Evolutionary conservation across 2,797 vertebrate genomes (phyloP).

Genomic region (Nyctalus aviator): DNA sequence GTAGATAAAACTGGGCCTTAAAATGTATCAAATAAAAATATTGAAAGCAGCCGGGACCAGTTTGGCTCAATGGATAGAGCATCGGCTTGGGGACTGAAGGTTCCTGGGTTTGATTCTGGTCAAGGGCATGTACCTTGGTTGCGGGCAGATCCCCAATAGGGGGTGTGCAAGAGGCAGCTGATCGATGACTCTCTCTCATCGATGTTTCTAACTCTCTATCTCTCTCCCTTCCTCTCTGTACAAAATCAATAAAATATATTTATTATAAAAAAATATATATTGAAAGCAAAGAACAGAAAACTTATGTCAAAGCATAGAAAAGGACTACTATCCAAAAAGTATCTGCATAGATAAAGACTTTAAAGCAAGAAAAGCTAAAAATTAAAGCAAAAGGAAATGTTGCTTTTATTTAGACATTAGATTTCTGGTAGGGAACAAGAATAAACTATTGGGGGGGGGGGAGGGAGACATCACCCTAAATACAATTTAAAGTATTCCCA

Average conservation of each 20-base stretch:
- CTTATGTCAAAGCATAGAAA: neutral
- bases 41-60: too few relatives aligned
- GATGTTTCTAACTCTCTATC: too few relatives aligned
- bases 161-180: too few relatives aligned
- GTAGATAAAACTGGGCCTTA: neutral
- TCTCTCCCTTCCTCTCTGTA: too few relatives aligned
- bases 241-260: too few relatives aligned
- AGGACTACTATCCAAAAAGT: neutral
- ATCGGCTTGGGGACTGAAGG: too few relatives aligned
- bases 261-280: too few relatives aligned
- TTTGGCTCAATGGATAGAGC: too few relatives aligned
- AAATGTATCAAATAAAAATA: neutral
- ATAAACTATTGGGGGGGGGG: neutral
- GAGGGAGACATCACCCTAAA: neutral
- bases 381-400: slow-evolving; percentile 46
- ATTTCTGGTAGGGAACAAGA: neutral
- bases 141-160: too few relatives aligned
- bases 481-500: slow-evolving; percentile 16
- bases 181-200: too few relatives aligned
- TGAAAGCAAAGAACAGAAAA: neutral
- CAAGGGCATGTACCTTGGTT: too few relatives aligned
- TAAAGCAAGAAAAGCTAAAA: slow-evolving; percentile 13
- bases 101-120: too few relatives aligned
- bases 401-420: neutral
- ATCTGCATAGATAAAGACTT: neutral